Evolutionary conservation across 23 tunicate species (phyloP).

Genomic region (Aplidium turbinatum): DNA sequence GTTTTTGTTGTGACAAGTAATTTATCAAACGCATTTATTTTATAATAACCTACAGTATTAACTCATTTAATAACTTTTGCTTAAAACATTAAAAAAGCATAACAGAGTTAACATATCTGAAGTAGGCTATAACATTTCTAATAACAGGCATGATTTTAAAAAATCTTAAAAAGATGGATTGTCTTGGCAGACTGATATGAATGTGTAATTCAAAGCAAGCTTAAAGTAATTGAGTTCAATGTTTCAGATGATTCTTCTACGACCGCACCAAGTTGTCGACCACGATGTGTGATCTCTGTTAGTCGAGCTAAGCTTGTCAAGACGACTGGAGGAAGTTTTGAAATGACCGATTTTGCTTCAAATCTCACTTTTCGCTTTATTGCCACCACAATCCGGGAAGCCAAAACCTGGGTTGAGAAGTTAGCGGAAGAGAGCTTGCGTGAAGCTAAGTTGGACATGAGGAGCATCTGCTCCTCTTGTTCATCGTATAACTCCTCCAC

Average conservation of each 20-base stretch:
- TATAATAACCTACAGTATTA: too few species aligned
- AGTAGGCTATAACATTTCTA: too few species aligned
- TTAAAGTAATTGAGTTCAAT: too few species aligned
- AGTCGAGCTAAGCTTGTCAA: conserved; percentile 68
- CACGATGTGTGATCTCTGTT: conserved; percentile 68
- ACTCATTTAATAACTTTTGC: too few species aligned
- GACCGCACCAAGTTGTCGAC: conserved; percentile 27
- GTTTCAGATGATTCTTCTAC: conserved; percentile 31
- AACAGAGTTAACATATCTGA: too few species aligned
- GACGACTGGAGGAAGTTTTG: conserved; percentile 76
- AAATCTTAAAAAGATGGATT: too few species aligned
- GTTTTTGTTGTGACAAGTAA: too few species aligned
- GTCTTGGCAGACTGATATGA: too few species aligned
- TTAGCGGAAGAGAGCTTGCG: conserved; percentile 63
- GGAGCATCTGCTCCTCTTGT: conserved; percentile 77
- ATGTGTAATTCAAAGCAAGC: too few species aligned
- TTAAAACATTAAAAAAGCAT: too few species aligned
- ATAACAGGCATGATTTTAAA: too few species aligned
- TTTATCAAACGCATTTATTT: too few species aligned
- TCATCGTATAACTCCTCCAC: conserved; percentile 71
- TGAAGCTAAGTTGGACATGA: conserved; percentile 80
- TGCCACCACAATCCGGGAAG: conserved; percentile 59
- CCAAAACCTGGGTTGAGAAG: conserved; percentile 68
- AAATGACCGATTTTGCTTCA: conserved; percentile 67
- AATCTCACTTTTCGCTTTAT: conserved; percentile 64